These are phyloP conservation scores for Ernsta delagoae DNA, from an alignment of 2,888 invertebrate genomes.

Conservation along the genomic window DNA sequence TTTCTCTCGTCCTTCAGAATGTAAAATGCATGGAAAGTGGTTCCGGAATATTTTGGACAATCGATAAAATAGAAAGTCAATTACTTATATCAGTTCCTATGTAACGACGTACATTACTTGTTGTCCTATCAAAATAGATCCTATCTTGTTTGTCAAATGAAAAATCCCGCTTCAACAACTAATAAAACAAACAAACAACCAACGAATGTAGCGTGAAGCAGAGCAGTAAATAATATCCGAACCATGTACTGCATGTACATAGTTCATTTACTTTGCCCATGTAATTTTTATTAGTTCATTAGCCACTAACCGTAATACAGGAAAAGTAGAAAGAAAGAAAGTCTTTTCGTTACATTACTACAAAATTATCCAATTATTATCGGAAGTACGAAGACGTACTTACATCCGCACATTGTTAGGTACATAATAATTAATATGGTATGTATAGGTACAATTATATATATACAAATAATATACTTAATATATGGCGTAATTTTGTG, in stretches of 20 bases:
- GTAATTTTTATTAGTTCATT: constrained; percentile 32
- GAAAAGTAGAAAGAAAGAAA: constrained; percentile 22
- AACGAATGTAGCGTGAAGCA: constrained; percentile 8
- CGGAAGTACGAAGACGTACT: constrained; percentile 21
- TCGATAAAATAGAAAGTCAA: constrained; percentile 77
- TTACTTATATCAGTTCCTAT: constrained; percentile 50
- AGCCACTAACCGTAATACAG: constrained; percentile 20
- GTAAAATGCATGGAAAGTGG: constrained; percentile 76
- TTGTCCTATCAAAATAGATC: background rate
- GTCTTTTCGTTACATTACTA: constrained; percentile 21
- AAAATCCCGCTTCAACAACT: no score
- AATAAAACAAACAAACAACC: background rate
- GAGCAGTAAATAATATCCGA: constrained; percentile 15
- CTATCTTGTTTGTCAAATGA: no score
- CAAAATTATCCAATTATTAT: constrained; percentile 22
- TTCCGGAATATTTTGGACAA: constrained; percentile 77
- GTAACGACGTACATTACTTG: no score
- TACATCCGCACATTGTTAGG: constrained; percentile 13
- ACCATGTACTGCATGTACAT: background rate
- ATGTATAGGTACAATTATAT: no score
- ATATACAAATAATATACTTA: no score
- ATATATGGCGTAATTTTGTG: background rate
- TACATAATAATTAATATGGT: no score
- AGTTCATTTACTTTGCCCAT: constrained; percentile 24
- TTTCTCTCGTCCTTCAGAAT: constrained; percentile 81